Conservation (phyloP, 2,797 vertebrate genomes). For the Sebastes iracundus region DNA sequence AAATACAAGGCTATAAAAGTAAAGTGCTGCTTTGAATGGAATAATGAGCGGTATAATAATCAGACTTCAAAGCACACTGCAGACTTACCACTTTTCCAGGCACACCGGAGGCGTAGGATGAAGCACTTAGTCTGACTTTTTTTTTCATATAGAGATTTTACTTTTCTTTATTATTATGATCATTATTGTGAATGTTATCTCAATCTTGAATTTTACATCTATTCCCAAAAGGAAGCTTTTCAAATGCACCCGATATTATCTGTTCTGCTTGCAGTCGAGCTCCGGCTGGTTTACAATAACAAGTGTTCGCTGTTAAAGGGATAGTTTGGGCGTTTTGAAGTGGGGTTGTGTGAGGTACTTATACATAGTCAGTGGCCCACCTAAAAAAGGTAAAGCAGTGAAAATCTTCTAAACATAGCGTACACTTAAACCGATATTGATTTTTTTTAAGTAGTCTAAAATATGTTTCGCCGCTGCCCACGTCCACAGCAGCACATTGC, state of each 20-base stretch:
- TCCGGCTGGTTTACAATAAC: background rate
- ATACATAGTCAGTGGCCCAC: too few relatives aligned
- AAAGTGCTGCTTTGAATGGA: slow-evolving; percentile 5
- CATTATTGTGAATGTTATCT: background rate
- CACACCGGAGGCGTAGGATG: background rate
- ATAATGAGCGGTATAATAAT: slow-evolving; percentile 2
- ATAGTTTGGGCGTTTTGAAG: too few relatives aligned
- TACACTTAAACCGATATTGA: too few relatives aligned
- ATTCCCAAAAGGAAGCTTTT: background rate
- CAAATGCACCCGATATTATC: background rate
- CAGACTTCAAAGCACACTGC: slow-evolving; percentile 10
- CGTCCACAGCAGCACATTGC: too few relatives aligned
- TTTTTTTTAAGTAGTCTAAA: too few relatives aligned
- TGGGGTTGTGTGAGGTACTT: too few relatives aligned
- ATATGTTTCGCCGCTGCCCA: too few relatives aligned
- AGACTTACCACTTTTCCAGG: background rate
- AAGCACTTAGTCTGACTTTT: background rate
- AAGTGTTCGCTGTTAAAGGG: background rate
- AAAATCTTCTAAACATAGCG: too few relatives aligned
- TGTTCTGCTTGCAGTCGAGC: background rate
- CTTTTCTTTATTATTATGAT: background rate
- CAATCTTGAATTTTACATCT: background rate
- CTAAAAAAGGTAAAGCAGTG: too few relatives aligned
- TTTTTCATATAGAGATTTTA: background rate
- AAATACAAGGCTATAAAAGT: background rate